Evolutionary conservation across 2,113 vertebrate species (phyloP), one percentile per base, ranked within the genome.

Genomic region (Myrmophylax atrothorax): DNA sequence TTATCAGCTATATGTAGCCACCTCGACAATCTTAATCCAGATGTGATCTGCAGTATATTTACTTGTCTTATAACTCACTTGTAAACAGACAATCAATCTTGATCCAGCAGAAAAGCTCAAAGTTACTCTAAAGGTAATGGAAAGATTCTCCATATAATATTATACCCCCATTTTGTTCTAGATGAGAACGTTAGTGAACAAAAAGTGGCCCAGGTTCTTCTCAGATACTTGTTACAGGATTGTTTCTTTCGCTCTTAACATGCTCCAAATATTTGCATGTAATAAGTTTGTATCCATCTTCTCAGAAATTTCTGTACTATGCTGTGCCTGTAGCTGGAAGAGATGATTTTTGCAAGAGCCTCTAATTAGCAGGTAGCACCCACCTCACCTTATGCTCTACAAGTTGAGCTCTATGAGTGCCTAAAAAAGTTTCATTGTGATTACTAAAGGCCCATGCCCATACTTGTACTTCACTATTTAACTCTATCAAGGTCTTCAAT

Each of bases 31-130:
- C 86, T 93, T 69, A 80, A 75, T 26, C 50, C 50, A 90, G 42
- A 86, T 91, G 75, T 49, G 63, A 80, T 89, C 58, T 62, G 78
- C 56, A 52, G 24, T 94, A 31, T 79, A 76, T 96, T 92, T 40
- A 38, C 82, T 79, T 92, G 89, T 67, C 76, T 81, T 94, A 66
- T 69, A 94, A 89, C 49, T 91, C 77, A 79, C 40, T 84, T 72
- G 62, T 60, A 85, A 78, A 78, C n/a, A 75, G 60, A 33, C 47
- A 53, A 67, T 88, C 68, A 72, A 63, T 90, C 75, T 70, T 53
- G n/a, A 19, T 67, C 60, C 70, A 81, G 52, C 50, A 84, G 63
- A 64, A 75, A 83, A 93, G 42, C n/a, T 15, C 11, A 12, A 75
- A 55, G 33, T 14, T 35, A 31, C 25, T 49, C 11, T 31, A 64